These are phyloP conservation scores for Orthosia cruda DNA, from an alignment of 2,888 invertebrate genomes.

Conservation along the genomic window DNA sequence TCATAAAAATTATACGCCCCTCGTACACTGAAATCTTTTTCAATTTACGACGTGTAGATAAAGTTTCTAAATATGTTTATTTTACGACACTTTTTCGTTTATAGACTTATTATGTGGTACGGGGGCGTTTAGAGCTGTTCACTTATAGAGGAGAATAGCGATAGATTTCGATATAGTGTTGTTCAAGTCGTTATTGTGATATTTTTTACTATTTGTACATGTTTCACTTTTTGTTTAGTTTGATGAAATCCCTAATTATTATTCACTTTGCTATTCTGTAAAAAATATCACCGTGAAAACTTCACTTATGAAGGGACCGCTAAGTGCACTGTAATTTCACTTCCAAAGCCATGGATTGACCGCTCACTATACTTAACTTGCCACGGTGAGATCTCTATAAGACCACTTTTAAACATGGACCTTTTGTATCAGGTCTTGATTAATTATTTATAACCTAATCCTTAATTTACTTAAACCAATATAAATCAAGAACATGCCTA, in stretches of 20 bases:
- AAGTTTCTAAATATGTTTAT: constrained; percentile 65
- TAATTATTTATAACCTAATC: neutral
- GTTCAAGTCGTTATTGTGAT: neutral
- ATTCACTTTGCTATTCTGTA: neutral
- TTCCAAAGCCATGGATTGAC: too few relatives aligned
- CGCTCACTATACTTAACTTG: too few relatives aligned
- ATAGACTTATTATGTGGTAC: constrained; percentile 53
- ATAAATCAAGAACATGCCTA: neutral
- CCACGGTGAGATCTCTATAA: neutral
- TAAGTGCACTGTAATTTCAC: too few relatives aligned
- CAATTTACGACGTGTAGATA: constrained; percentile 66
- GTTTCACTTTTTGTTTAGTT: neutral
- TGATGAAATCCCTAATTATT: neutral
- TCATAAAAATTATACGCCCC: constrained; percentile 54
- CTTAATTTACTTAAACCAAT: neutral
- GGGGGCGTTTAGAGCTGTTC: constrained; percentile 27
- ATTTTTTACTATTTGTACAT: neutral
- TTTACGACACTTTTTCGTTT: constrained; percentile 60
- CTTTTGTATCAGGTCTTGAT: neutral
- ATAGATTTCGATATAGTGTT: constrained; percentile 10
- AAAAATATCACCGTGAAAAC: too few relatives aligned
- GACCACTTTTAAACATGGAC: neutral
- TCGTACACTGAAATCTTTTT: constrained; percentile 63
- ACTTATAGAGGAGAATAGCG: constrained; percentile 1
- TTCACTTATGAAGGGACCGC: too few relatives aligned